Evolutionary conservation across 1,140 invertebrate genomes (phyloP), one percentile per base, ranked within the genome.

Genomic region (Doryteuthis pealeii): DNA sequence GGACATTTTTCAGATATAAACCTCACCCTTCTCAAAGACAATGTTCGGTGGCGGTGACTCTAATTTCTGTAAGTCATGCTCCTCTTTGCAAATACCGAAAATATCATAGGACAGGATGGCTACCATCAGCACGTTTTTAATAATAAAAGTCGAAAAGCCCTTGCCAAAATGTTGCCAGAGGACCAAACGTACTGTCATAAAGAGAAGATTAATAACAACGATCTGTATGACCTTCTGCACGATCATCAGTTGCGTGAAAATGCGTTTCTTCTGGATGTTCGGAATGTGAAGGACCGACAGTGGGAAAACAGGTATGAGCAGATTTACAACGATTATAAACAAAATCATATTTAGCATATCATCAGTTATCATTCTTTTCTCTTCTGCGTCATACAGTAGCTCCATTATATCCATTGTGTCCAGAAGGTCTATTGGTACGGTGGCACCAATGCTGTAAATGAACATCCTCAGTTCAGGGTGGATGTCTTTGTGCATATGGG

Each of bases 391-490:
- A 62, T 62, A 62, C 18, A 62, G 18, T 12, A 62, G 26, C 18
- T 62, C 54, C 54, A 62, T 62, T 0, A 62, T 62, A 22, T 62
- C 54, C 54, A 62, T 62, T 62, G 54, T 62, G 26, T 62, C 54
- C 26, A 62, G 26, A 6, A 62, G 26, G 26, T 62, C 54, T 62
- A 62, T 62, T 6, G 54, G 54, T 28, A 62, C 54, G 5, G 54
- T 62, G 26, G 54, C 54, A 6, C 54, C 54, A 62, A 62, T 28
- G 18, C 22, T 22, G 18, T 15, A 62, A 6, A 62, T 62, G 18
- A 62, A 62, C 26, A 28, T 62, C 26, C 26, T 62, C 12, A 62
- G 54, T 0, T 6, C 26, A 4, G 2, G 1, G 26, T 22, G 10
- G 18, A 28, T 62, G 26, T 5, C 18, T 5, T 62, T 2, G 26